These are phyloP conservation scores for Acrocephalus scirpaceus DNA, from an alignment of 2,797 vertebrate species.

Conservation along the genomic window DNA sequence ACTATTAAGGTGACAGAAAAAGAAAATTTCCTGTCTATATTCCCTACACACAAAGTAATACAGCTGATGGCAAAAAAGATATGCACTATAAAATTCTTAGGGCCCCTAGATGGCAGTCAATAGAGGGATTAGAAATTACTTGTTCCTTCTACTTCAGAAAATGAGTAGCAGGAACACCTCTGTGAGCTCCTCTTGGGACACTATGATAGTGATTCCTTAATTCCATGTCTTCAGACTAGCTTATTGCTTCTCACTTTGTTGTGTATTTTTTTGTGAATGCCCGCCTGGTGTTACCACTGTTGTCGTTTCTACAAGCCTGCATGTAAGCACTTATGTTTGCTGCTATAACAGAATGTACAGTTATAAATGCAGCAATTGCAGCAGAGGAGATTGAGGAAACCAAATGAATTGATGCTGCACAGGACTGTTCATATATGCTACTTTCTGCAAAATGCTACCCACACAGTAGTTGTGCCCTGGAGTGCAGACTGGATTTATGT, in stretches of 20 bases:
- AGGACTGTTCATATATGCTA: not conserved
- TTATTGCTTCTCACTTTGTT: not conserved
- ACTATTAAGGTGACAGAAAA: not conserved
- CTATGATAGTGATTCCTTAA: not conserved
- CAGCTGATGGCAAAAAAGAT: slow-evolving; percentile 11
- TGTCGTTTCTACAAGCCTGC: fast-evolving
- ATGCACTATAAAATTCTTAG: slow-evolving; percentile 27
- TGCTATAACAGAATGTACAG: not conserved
- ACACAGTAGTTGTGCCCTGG: too few species aligned
- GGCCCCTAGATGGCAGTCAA: slow-evolving; percentile 69
- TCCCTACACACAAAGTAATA: not conserved
- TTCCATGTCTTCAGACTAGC: not conserved
- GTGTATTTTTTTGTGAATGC: not conserved
- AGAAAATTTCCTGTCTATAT: not conserved
- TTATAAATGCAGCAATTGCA: not conserved
- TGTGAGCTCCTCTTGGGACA: not conserved
- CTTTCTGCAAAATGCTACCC: not conserved
- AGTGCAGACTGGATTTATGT: not conserved
- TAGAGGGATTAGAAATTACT: slow-evolving; percentile 43
- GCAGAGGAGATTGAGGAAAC: not conserved
- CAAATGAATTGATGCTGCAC: not conserved
- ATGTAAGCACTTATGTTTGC: not conserved
- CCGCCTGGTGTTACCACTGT: not conserved
- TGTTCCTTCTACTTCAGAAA: slow-evolving; percentile 22
- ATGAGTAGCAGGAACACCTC: not conserved